Conservation (phyloP, 2,113 vertebrate genomes). For the Cygnus buccinator region DNA sequence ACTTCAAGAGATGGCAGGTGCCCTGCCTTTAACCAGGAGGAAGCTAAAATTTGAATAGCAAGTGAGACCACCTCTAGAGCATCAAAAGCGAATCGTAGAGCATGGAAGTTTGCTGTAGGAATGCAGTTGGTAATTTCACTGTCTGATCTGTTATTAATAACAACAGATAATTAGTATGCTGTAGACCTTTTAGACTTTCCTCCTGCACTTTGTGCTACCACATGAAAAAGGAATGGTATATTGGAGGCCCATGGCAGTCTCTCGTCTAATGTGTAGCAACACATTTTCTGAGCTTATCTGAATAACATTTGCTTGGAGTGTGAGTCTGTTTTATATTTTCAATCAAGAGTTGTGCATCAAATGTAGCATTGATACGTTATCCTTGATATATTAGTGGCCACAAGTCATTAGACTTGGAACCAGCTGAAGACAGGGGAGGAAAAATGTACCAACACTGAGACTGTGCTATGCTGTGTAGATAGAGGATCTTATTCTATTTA, state of each 20-base stretch:
- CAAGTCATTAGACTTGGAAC: neutral
- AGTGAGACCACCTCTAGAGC: conserved; percentile 42
- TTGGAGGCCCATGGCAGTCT: neutral
- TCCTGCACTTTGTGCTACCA: neutral
- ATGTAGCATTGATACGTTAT: neutral
- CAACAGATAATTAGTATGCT: neutral
- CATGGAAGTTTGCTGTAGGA: neutral
- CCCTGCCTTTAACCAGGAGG: neutral
- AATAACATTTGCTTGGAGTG: neutral
- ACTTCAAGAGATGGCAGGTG: neutral
- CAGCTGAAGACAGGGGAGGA: neutral
- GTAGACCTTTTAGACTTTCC: neutral
- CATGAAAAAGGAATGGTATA: neutral
- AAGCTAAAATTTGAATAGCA: conserved; percentile 30
- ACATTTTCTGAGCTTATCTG: neutral
- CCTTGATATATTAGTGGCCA: neutral
- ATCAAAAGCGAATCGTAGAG: neutral
- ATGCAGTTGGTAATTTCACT: neutral
- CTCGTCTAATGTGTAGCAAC: neutral
- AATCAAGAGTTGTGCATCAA: neutral
- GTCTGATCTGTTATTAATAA: neutral
- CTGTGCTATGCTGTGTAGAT: neutral
- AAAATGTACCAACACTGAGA: neutral
- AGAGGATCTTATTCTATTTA: neutral
- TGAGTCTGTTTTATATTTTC: neutral